These are phyloP conservation scores for Agrotis segetum DNA, from an alignment of 2,888 invertebrate genomes.

Conservation along the genomic window DNA sequence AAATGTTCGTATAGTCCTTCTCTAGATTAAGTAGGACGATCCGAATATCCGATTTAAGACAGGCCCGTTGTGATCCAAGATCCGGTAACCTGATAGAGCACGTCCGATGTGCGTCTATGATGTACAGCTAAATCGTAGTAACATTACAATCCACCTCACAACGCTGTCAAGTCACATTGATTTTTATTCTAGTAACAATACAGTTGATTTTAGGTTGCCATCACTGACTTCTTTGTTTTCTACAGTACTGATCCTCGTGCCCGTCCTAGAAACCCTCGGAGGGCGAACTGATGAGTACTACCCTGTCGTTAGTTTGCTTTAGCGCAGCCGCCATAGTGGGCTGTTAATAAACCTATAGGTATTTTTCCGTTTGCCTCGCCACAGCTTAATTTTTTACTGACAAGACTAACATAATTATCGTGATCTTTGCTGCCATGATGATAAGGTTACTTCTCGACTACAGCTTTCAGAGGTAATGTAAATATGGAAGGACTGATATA, in stretches of 20 bases:
- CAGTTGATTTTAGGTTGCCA: background rate
- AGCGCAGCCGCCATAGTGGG: too few relatives aligned
- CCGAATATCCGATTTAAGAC: constrained; percentile 64
- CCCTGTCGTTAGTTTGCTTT: too few relatives aligned
- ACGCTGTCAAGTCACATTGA: background rate
- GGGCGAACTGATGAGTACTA: too few relatives aligned
- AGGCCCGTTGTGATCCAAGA: constrained; percentile 49
- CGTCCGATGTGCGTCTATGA: constrained; percentile 54
- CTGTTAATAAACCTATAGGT: too few relatives aligned
- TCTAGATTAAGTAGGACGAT: constrained; percentile 60
- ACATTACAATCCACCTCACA: background rate
- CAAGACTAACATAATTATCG: background rate
- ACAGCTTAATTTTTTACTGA: background rate
- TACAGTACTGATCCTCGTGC: too few relatives aligned
- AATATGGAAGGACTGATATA: background rate
- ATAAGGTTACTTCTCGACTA: background rate
- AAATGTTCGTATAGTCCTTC: constrained; percentile 44
- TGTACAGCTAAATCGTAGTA: constrained; percentile 20
- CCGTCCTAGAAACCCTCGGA: too few relatives aligned
- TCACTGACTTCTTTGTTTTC: background rate
- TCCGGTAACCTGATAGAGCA: constrained; percentile 56
- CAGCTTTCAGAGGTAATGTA: background rate
- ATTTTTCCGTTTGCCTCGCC: too few relatives aligned
- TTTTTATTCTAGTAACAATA: background rate
- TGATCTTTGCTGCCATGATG: background rate